Base-by-base conservation (phyloP, 2,888 invertebrate genomes). In the Taenaris catops region DNA sequence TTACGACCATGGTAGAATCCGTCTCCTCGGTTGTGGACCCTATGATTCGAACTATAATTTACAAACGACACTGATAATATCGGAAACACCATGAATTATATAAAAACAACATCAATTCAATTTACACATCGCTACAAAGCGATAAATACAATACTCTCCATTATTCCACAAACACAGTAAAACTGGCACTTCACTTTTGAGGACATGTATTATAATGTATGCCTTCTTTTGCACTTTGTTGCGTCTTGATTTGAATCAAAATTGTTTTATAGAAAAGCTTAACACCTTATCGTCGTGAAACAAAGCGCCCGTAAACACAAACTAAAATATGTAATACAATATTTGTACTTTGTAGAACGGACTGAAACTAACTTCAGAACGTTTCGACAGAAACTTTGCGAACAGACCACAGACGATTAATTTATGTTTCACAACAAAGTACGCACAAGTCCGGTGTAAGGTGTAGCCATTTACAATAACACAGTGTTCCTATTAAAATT, bases 1-100 rank as follows among this genome's bases (percentile, higher is more conserved):
- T 87, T 79, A 87, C 86, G 81, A 86, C 87, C 87, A 87, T 87
- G 83, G 73, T 87, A 84, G 83, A 84, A 81, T 83, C 86, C 87
- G 87, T 87, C 70, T 70, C 76, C 74, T 81, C 87, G 74, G 74
- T 80, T 76, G 74, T 83, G 78, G 87, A 84, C 78, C 87, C 87
- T 86, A 87, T 87, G 87, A 78, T 87, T 87, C 68, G 78, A 74
- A 75, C 58, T 74, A 75, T 74, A 57, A 57, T 74, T 75, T 69
- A 64, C 70, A 70, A 81, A 75, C 62, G 61, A 53, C 78, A 84
- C 84, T 64, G 72, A 65, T 49, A 63, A 63, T 68, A 63, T 73
- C 60, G 65, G 61, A 72, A 76, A 78, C 84, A 86, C 86, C 86
- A 86, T 86, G 75, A 79, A 84, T 80, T 80, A 70, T 58, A 70